Base-by-base conservation (phyloP, 1,140 invertebrate species). In the Pomphorhynchus laevis region DNA sequence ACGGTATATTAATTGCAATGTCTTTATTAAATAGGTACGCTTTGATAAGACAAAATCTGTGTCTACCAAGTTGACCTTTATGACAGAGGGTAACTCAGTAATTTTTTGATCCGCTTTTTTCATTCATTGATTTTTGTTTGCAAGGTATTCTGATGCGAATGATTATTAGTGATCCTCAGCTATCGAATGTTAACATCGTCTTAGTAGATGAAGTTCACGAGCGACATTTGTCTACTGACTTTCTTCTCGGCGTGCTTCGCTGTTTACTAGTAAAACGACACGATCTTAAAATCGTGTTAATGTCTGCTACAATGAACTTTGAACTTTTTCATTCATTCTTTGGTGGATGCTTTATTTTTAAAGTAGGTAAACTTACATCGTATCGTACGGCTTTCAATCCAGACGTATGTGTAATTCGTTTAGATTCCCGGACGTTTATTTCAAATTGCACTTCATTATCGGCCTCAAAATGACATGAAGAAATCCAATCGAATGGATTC, bases 241-340 rank as follows among this genome's bases (percentile, higher is more conserved):
- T 93, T 56, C 59, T 95, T 14, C 57, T 93, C 5, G 77, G 80
- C 3, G 67, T 91, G 5, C 64, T 89, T 38, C 80, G 82, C 51
- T 82, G 76, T 52, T 51, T 93, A 4, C 59, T 84, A 31, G 64
- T 70, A 48, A 69, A 71, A 53, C 60, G 72, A 38, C 50, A 61
- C 14, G 68, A 86, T 50, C 55, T 93, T 3, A 86, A 86, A 57
- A 57, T 98, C 5, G 69, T 95, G 14, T 64, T 98, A 0, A 98
- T 98, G 86, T 91, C 80, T 5, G 86, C 86, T 11, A 95, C 86
- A 2, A 91, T 95, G 29, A 95, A 95, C 58, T 71, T 93, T 31
- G 62, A 79, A 46, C 60, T 93, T 1, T 95, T 93, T 57, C 65
- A 66, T 45, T 61, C 68, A 44, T 95, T 84, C 57, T 95, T 93